A percentile compares a stretch with the other conserved stretches of the same genome.
phyloP scores from a whole-genome alignment of 2,797 vertebrate genomes.

The Sebastes melanostomus region DNA sequence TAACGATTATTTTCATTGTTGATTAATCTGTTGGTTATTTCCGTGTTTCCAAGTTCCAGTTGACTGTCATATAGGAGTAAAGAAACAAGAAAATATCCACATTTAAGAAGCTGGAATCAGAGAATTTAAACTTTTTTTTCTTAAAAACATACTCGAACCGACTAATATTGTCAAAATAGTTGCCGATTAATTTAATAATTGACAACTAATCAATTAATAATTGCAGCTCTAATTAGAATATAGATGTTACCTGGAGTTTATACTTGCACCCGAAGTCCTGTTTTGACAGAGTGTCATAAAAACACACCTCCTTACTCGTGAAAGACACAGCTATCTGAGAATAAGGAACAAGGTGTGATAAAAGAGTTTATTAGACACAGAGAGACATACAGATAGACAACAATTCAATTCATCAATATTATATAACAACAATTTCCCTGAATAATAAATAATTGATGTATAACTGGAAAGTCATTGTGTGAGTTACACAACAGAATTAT shows the following conservation, averaged over 20 bases:
- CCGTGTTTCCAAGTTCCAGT: no score
- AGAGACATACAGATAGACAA: neutral
- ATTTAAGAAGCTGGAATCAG: no score
- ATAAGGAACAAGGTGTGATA: neutral
- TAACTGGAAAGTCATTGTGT: neutral
- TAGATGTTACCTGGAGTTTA: conserved; percentile 73
- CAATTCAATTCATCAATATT: neutral
- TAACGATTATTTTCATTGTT: no score
- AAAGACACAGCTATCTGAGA: conserved; percentile 84
- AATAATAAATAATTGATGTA: neutral
- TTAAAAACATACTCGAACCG: no score
- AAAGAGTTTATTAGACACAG: neutral
- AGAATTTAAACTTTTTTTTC: no score
- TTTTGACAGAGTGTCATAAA: conserved; percentile 84
- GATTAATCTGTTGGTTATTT: no score
- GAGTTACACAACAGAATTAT: neutral
- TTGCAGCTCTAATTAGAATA: neutral
- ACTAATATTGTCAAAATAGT: no score
- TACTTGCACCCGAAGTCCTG: conserved; percentile 83
- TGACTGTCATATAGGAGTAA: no score
- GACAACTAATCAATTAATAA: no score
- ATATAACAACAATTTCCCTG: neutral
- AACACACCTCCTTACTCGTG: conserved; percentile 87
- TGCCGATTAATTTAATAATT: no score
- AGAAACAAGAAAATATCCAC: no score